Percentiles rank a stretch among this genome's conserved stretches.
These are phyloP conservation scores for Ameiurus melas DNA, from an alignment of 2,113 vertebrate genomes.

Conservation along the genomic window DNA sequence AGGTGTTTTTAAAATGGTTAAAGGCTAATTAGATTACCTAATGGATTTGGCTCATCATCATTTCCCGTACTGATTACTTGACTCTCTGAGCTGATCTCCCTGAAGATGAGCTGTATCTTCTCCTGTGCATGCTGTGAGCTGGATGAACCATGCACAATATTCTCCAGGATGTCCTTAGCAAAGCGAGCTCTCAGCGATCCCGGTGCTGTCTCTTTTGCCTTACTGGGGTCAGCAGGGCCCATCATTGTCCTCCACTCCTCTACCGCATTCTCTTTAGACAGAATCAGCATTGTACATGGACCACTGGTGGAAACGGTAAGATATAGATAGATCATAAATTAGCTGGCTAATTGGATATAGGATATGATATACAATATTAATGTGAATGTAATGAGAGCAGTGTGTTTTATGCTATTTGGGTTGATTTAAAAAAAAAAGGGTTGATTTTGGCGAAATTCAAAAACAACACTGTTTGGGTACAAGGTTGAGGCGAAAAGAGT, in stretches of 20 bases:
- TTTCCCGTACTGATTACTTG: conserved; percentile 16
- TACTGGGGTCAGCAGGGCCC: conserved; percentile 78
- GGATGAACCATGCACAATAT: conserved; percentile 80
- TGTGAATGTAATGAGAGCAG: background rate
- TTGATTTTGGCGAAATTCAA: background rate
- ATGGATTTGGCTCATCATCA: background rate
- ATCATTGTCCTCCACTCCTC: conserved; percentile 80
- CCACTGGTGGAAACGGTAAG: conserved; percentile 69
- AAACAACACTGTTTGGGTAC: background rate
- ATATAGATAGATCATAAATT: background rate
- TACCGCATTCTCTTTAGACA: conserved; percentile 81
- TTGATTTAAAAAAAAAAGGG: background rate
- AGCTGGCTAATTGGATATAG: background rate
- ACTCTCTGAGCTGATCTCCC: conserved; percentile 60
- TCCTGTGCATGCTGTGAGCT: conserved; percentile 61
- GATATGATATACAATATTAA: background rate
- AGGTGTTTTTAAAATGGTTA: background rate
- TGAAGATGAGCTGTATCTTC: conserved; percentile 73
- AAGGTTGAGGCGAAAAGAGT: background rate
- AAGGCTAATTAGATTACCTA: conserved; percentile 24
- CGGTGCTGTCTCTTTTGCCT: conserved; percentile 70
- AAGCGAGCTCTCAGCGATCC: conserved; percentile 77
- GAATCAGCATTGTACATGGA: conserved; percentile 72
- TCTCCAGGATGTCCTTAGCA: conserved; percentile 72
- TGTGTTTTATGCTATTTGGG: background rate